These are phyloP conservation scores for Boloria selene DNA, from an alignment of 2,888 invertebrate genomes.

Conservation along the genomic window DNA sequence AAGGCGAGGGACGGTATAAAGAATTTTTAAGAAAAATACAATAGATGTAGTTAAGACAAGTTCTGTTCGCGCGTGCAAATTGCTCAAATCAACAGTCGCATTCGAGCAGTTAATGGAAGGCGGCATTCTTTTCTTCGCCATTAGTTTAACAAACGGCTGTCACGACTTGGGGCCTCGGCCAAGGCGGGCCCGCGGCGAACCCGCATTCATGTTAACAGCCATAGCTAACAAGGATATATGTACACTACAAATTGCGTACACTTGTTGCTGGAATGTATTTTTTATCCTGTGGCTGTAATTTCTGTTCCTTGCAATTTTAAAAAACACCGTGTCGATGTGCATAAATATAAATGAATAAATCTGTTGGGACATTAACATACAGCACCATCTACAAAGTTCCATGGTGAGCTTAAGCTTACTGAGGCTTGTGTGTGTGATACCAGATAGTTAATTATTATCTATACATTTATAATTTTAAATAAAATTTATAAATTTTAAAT, in stretches of 20 bases:
- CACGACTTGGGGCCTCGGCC: conserved; percentile 67
- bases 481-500: no score
- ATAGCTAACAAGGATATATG: conserved; percentile 42
- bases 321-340: conserved; percentile 7
- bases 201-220: conserved; percentile 45
- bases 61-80: conserved; percentile 71
- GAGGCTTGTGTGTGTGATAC: no score
- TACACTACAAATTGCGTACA: conserved; percentile 36
- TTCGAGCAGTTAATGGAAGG: conserved; percentile 60
- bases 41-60: conserved; percentile 60
- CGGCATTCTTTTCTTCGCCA: conserved; percentile 70
- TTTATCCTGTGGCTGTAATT: conserved; percentile 24
- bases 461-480: no score
- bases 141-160: conserved; percentile 75
- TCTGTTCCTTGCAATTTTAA: conserved; percentile 29
- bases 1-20: conserved; percentile 27
- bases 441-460: no score
- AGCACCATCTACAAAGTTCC: no score
- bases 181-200: conserved; percentile 43
- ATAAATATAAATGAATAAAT: no score
- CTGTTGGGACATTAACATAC: no score
- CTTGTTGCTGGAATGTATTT: conserved; percentile 35
- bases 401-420: no score
- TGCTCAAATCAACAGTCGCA: conserved; percentile 64
- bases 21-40: conserved; percentile 58